phyloP scores from a whole-genome alignment of 2,797 vertebrate genomes.

The Potorous gilbertii region DNA sequence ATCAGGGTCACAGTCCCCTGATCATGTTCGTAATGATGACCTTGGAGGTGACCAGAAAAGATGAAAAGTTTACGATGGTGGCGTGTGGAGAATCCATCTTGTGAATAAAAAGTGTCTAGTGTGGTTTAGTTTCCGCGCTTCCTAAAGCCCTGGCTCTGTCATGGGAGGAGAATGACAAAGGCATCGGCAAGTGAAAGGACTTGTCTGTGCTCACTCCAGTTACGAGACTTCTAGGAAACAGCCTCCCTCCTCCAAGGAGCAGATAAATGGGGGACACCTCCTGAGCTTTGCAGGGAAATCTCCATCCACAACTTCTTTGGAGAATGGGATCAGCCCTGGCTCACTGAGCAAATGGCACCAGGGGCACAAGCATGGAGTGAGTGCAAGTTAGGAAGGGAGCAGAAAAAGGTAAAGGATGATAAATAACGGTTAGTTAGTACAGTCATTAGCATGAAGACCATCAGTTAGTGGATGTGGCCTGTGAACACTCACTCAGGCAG shows the following conservation, averaged over 20 bases:
- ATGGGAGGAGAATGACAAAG: background rate
- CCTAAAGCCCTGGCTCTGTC: background rate
- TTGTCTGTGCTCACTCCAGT: background rate
- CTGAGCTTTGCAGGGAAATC: background rate
- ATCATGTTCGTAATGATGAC: background rate
- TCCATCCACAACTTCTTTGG: background rate
- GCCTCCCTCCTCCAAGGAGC: background rate
- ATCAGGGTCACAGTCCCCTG: background rate
- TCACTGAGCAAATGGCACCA: background rate
- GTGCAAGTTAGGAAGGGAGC: background rate
- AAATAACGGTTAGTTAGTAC: background rate
- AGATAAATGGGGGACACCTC: background rate
- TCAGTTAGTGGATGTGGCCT: background rate
- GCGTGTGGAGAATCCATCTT: background rate
- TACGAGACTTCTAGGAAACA: background rate
- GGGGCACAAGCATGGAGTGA: background rate
- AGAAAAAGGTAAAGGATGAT: background rate
- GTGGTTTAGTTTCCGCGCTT: no score
- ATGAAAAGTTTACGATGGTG: background rate
- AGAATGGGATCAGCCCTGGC: background rate
- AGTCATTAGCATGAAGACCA: background rate
- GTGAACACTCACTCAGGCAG: background rate
- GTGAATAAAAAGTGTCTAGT: background rate
- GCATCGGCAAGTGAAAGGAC: background rate
- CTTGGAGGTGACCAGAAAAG: background rate